Conservation (phyloP, 2,888 invertebrate species). For the Trilocha varians region DNA sequence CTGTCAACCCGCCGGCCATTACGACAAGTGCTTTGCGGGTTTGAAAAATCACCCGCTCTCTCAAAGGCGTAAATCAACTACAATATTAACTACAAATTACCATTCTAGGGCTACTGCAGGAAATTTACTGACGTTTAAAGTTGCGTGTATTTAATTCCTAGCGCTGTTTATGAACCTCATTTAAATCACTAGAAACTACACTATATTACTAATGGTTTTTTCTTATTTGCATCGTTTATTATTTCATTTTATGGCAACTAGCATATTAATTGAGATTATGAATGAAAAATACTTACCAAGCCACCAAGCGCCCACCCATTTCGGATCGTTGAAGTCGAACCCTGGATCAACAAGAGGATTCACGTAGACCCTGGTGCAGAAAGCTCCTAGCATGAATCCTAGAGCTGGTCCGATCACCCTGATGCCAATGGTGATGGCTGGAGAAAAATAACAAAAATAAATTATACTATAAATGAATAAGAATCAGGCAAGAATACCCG, state of each 20-base stretch:
- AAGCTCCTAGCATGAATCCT: constrained; percentile 90
- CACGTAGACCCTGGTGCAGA: constrained; percentile 91
- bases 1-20: neutral
- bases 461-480: no score
- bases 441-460: constrained; percentile 20
- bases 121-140: no score
- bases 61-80: neutral
- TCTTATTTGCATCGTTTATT: no score
- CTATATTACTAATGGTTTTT: no score
- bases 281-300: constrained; percentile 81
- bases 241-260: no score
- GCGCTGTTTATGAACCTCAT: no score
- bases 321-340: constrained; percentile 84
- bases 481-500: no score
- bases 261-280: no score
- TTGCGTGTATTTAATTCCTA: neutral
- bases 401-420: constrained; percentile 92
- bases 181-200: no score
- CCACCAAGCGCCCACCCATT: constrained; percentile 99
- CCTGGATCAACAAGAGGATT: constrained; percentile 82
- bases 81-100: no score
- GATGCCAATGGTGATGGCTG: constrained; percentile 93
- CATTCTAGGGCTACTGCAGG: neutral
- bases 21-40: constrained; percentile 3
- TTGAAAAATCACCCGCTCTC: neutral